phyloP scores from a whole-genome alignment of 2,113 vertebrate species.

The Jacana jacana region DNA sequence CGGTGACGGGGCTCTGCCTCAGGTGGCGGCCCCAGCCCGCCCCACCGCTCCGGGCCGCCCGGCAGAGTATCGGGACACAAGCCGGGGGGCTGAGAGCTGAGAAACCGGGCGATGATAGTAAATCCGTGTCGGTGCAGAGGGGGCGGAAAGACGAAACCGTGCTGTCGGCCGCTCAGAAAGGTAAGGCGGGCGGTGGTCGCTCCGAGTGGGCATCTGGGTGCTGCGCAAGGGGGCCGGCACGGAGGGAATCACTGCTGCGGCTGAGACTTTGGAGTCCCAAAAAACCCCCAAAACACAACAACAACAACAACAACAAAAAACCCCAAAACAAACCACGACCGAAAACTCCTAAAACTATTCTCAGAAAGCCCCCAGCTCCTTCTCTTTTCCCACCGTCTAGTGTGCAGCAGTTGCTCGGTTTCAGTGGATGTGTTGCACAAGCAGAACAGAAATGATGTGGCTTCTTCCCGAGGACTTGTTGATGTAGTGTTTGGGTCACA shows the following conservation, averaged over 20 bases:
- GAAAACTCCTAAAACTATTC: neutral
- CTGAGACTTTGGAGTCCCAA: too few relatives aligned
- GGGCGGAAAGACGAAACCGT: constrained; percentile 34
- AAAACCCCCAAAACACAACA: neutral
- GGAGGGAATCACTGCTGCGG: neutral
- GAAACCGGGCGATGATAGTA: neutral
- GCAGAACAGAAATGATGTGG: neutral
- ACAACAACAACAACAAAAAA: too few relatives aligned
- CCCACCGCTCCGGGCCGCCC: neutral
- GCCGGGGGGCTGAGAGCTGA: constrained; percentile 29
- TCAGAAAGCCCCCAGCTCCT: accelerated
- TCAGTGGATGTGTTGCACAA: neutral
- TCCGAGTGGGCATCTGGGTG: accelerated
- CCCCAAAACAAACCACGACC: neutral
- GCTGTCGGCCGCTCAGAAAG: constrained; percentile 81
- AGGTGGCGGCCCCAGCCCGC: neutral
- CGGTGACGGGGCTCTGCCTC: neutral
- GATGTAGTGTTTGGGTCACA: too few relatives aligned
- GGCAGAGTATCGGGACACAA: constrained; percentile 61
- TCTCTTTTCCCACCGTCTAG: neutral
- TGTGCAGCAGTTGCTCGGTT: neutral
- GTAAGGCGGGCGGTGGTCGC: constrained; percentile 32
- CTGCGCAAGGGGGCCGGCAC: neutral
- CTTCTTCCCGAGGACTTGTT: neutral
- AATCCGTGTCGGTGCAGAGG: constrained; percentile 67